Conservation (phyloP, 2,113 vertebrate species). For the Megaceryle torquata region DNA sequence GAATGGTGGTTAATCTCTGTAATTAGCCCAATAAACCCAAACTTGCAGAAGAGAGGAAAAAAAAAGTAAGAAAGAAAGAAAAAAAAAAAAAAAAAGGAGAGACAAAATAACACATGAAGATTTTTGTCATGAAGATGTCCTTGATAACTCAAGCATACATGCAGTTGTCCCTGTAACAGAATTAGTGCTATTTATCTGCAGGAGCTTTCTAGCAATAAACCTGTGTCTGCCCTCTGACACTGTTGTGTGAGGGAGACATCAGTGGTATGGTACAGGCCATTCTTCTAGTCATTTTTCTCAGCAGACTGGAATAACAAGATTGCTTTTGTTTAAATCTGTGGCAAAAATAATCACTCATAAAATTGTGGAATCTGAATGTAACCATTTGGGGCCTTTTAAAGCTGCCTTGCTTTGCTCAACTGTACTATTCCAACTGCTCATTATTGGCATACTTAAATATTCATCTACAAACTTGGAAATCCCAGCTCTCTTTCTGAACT, state of each 20-base stretch:
- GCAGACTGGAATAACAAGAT: neutral
- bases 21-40: neutral
- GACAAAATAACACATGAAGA: neutral
- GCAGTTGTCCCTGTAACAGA: neutral
- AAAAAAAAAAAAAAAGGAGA: neutral
- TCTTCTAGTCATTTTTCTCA: neutral
- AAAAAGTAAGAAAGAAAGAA: neutral
- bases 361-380: neutral
- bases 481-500: neutral
- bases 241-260: neutral
- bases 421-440: neutral
- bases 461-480: constrained; percentile 34
- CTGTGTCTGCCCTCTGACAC: neutral
- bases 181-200: neutral
- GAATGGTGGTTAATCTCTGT: neutral
- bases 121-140: neutral
- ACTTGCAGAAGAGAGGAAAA: neutral
- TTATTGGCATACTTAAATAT: constrained; percentile 12
- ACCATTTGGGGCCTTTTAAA: neutral
- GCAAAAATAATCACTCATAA: constrained; percentile 22
- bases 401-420: neutral
- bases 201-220: neutral
- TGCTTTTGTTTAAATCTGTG: constrained; percentile 10
- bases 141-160: neutral
- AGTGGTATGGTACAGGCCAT: neutral